Conservation (phyloP, 2,888 invertebrate species). For the Coenonympha glycerion region DNA sequence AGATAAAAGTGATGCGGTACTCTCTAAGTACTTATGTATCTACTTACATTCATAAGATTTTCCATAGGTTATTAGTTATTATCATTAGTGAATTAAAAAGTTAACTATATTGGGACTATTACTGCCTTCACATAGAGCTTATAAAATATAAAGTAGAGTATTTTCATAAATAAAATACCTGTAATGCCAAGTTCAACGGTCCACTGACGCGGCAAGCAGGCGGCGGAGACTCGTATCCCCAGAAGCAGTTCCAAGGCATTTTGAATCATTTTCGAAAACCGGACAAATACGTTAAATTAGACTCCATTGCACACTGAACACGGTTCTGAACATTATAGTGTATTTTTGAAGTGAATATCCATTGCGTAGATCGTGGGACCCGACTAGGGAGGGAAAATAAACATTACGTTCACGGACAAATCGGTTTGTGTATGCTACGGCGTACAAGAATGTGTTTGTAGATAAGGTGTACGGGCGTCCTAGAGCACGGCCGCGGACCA, state of each 20-base stretch:
- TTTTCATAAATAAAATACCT: constrained; percentile 44
- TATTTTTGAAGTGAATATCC: neutral
- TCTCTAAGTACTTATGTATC: too few relatives aligned
- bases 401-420: neutral
- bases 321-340: neutral
- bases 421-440: neutral
- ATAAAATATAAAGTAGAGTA: neutral
- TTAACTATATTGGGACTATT: too few relatives aligned
- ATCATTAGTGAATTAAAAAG: too few relatives aligned
- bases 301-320: constrained; percentile 7
- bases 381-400: neutral
- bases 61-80: too few relatives aligned
- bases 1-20: too few relatives aligned
- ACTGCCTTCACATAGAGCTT: neutral
- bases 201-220: constrained; percentile 64
- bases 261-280: constrained; percentile 39
- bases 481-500: constrained; percentile 42
- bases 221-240: constrained; percentile 66
- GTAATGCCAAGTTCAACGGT: constrained; percentile 55
- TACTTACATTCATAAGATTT: too few relatives aligned
- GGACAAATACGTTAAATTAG: constrained; percentile 9
- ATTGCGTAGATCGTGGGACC: neutral
- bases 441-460: constrained; percentile 2
- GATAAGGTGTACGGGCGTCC: constrained; percentile 40
- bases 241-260: constrained; percentile 72